Percentiles rank a stretch among this genome's conserved stretches.
Evolutionary conservation across 2,113 vertebrate genomes (phyloP).

Genomic region (Mobula hypostoma): DNA sequence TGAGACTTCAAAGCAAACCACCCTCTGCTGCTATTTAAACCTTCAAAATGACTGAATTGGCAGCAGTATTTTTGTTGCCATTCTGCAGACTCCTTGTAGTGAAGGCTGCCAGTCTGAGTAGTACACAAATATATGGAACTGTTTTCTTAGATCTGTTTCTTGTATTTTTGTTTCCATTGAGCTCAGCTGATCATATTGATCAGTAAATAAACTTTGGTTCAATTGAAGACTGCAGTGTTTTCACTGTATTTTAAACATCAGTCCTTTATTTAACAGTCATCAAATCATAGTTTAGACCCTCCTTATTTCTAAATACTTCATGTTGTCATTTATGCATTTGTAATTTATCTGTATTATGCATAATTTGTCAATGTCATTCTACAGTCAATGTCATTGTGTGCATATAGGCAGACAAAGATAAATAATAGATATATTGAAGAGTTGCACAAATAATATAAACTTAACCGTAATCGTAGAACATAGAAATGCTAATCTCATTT

Average conservation of each 20-base stretch:
- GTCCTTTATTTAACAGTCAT: conserved; percentile 78
- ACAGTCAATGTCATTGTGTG: conserved; percentile 79
- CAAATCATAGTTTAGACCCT: conserved; percentile 59
- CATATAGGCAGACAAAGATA: conserved; percentile 75
- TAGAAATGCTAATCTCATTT: conserved; percentile 93
- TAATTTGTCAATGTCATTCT: conserved; percentile 79
- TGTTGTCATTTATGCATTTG: conserved; percentile 81
- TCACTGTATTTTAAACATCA: conserved; percentile 85
- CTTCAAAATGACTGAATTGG: conserved; percentile 49
- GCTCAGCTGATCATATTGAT: conserved; percentile 99
- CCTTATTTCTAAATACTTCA: conserved; percentile 70
- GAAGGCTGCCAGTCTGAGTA: conserved; percentile 81
- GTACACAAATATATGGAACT: conserved; percentile 73
- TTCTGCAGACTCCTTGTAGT: conserved; percentile 79
- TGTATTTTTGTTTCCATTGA: conserved; percentile 59
- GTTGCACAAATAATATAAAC: conserved; percentile 93
- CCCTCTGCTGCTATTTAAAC: conserved; percentile 66
- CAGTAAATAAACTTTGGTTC: conserved; percentile 81
- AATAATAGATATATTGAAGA: conserved; percentile 66
- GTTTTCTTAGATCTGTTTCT: conserved; percentile 65
- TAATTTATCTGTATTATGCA: conserved; percentile 87
- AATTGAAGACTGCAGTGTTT: conserved; percentile 84
- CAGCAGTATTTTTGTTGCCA: conserved; percentile 55
- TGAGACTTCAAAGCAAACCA: conserved; percentile 60
- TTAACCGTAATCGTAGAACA: conserved; percentile 89